phyloP scores from a whole-genome alignment of 2,113 vertebrate genomes.

The Girardinichthys multiradiatus region DNA sequence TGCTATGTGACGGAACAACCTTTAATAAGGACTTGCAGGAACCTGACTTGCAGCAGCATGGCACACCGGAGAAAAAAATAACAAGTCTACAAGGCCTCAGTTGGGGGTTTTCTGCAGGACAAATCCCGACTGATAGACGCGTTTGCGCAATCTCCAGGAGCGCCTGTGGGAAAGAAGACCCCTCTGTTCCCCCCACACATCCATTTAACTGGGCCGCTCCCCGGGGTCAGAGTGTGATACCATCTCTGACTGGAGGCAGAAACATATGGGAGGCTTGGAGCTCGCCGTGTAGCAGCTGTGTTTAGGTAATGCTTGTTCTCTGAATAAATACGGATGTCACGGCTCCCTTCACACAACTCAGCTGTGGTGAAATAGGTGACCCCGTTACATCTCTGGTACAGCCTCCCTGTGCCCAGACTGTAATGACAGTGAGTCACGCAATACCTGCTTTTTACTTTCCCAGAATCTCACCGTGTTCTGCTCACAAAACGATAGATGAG shows the following conservation, averaged over 20 bases:
- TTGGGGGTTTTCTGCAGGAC: not conserved
- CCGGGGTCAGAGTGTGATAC: conserved; percentile 1
- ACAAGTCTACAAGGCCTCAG: not conserved
- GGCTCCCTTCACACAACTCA: no score
- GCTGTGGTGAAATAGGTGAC: no score
- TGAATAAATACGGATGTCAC: no score
- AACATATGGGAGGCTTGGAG: conserved; percentile 17
- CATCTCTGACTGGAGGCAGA: not conserved
- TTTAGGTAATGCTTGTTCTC: no score
- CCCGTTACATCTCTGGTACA: no score
- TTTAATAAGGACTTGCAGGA: not conserved
- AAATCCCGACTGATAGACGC: not conserved
- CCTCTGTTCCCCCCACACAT: not conserved
- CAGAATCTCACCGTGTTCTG: not conserved
- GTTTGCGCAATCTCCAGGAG: conserved; percentile 10
- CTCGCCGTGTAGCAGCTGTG: not conserved
- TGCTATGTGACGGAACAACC: not conserved
- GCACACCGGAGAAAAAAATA: not conserved
- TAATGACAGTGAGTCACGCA: no score
- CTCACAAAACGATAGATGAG: not conserved
- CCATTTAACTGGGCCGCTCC: not conserved
- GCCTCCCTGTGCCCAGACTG: no score
- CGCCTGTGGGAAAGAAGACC: not conserved
- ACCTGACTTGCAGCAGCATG: not conserved
- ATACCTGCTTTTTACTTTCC: no score